A percentile compares a stretch with the other conserved stretches of the same genome.
phyloP scores from a whole-genome alignment of 1,140 invertebrate species.

The Bombyx mandarina region DNA sequence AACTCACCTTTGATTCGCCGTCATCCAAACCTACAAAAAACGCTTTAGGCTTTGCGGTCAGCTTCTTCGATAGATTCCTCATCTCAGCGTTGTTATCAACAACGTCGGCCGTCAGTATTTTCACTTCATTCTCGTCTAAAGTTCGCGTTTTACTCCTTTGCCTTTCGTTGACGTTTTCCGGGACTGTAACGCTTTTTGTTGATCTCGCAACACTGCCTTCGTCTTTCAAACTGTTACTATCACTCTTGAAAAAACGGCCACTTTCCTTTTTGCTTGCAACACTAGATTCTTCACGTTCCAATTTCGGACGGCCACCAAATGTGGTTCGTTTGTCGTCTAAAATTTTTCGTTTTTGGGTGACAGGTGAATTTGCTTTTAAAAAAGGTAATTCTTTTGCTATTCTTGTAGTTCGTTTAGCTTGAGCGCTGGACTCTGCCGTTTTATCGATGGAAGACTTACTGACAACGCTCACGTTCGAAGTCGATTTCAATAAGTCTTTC shows the following conservation, averaged over 20 bases:
- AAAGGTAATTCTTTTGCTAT: slow-evolving; percentile 19
- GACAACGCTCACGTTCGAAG: slow-evolving; percentile 27
- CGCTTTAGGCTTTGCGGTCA: slow-evolving; percentile 52
- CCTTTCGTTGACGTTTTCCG: too few relatives aligned
- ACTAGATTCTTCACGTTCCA: neutral
- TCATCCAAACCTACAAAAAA: slow-evolving; percentile 53
- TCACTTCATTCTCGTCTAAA: neutral
- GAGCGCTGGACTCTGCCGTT: slow-evolving; percentile 12
- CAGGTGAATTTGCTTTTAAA: slow-evolving; percentile 56
- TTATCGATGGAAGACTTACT: slow-evolving; percentile 21
- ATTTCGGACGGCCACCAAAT: neutral
- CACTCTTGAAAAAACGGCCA: too few relatives aligned
- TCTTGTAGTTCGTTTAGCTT: neutral
- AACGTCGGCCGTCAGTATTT: slow-evolving; percentile 31
- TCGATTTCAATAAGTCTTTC: slow-evolving; percentile 42
- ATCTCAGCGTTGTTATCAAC: slow-evolving; percentile 49
- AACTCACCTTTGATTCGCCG: slow-evolving; percentile 20
- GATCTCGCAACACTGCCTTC: too few relatives aligned
- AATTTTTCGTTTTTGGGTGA: slow-evolving; percentile 34
- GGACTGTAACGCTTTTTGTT: too few relatives aligned
- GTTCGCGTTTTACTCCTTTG: slow-evolving; percentile 4
- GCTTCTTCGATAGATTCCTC: slow-evolving; percentile 33
- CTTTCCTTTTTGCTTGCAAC: neutral
- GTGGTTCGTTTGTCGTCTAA: neutral
- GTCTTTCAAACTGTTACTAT: too few relatives aligned